These are phyloP conservation scores for Equus przewalskii DNA, from an alignment of 2,113 vertebrate species.

Conservation along the genomic window DNA sequence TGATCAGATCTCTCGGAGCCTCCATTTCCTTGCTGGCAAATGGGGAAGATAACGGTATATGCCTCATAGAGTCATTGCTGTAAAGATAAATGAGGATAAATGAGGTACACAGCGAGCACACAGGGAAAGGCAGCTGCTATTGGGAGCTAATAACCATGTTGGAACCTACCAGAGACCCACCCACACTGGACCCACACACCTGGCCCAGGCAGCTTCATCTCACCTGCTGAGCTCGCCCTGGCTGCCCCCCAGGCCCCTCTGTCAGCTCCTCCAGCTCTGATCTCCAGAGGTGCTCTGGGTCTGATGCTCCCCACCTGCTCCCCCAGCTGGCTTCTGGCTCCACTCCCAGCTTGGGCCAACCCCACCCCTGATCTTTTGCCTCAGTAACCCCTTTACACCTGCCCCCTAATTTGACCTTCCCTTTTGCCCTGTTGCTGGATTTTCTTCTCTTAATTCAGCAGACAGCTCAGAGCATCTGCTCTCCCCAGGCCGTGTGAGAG, in stretches of 20 bases:
- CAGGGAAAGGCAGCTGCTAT: not conserved
- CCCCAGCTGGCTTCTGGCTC: not conserved
- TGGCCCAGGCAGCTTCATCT: not conserved
- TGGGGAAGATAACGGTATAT: not conserved
- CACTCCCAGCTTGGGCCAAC: not conserved
- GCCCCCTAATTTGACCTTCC: not conserved
- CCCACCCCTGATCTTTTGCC: not conserved
- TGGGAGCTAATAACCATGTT: not conserved
- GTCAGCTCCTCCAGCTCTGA: not conserved
- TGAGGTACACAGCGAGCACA: not conserved
- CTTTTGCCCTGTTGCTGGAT: not conserved
- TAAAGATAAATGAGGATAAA: not conserved
- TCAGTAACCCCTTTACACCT: not conserved
- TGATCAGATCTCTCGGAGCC: not conserved
- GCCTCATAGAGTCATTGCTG: not conserved
- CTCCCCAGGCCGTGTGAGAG: not conserved
- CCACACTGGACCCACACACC: not conserved
- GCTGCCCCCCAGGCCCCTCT: not conserved
- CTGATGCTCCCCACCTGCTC: not conserved
- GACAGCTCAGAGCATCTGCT: not conserved
- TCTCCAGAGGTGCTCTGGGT: not conserved
- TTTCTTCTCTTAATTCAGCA: not conserved
- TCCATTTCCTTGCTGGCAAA: not conserved
- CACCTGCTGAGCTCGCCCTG: not conserved
- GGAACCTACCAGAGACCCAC: not conserved